Evolutionary conservation across 2,113 vertebrate species (phyloP).

Genomic region (Mus pahari): DNA sequence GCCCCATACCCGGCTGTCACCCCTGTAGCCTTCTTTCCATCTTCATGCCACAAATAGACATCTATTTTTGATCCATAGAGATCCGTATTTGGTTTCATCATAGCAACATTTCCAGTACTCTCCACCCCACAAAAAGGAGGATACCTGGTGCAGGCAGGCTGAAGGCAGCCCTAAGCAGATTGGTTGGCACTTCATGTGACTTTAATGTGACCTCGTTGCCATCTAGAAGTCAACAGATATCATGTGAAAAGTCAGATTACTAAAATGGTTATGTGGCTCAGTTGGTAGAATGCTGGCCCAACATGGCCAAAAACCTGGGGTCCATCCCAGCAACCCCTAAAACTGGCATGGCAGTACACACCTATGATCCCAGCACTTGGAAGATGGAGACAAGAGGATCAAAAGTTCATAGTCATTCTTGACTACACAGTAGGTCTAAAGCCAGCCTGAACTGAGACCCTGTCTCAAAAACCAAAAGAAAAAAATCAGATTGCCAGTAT

Average conservation of each 20-base stretch:
- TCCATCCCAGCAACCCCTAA: neutral
- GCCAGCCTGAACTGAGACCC: neutral
- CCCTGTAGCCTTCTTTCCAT: neutral
- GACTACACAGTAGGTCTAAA: neutral
- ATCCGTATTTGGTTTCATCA: neutral
- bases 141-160: neutral
- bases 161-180: neutral
- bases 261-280: neutral
- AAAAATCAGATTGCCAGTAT: neutral
- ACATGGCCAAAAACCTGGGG: neutral
- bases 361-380: neutral
- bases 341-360: neutral
- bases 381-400: too few species aligned
- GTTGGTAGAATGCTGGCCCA: neutral
- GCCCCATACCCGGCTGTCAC: accelerated
- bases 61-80: neutral
- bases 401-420: too few species aligned
- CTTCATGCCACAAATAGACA: neutral
- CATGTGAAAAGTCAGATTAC: neutral
- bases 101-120: neutral
- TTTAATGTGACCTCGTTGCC: neutral
- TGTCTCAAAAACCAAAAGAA: neutral
- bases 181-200: neutral
- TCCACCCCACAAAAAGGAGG: neutral
- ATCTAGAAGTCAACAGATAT: neutral